Evolutionary conservation across 2,888 invertebrate species (phyloP).

Genomic region (Ptilodon capucinus): DNA sequence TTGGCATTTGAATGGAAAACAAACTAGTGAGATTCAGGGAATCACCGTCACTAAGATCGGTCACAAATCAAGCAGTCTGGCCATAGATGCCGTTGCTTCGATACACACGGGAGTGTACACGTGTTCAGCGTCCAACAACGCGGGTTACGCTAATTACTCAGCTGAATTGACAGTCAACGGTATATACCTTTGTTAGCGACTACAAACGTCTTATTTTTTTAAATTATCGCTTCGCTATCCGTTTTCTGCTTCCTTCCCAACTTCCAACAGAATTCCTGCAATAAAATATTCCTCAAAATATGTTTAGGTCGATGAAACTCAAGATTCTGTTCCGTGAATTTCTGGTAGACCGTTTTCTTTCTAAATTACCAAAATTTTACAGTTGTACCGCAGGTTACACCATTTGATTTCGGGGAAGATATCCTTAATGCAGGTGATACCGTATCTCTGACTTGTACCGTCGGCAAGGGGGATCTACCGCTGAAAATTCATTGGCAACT

Average conservation of each 20-base stretch:
- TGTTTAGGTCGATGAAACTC: background rate
- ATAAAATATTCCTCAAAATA: background rate
- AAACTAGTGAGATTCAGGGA: conserved; percentile 78
- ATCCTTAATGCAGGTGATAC: conserved; percentile 88
- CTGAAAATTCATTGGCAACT: conserved; percentile 87
- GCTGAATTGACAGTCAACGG: conserved; percentile 88
- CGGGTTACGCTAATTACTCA: conserved; percentile 85
- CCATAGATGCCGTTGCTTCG: conserved; percentile 88
- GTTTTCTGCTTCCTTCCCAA: conserved; percentile 8
- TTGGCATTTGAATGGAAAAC: conserved; percentile 88
- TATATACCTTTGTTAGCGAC: conserved; percentile 51
- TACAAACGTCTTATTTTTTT: conserved; percentile 10
- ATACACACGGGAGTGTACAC: conserved; percentile 89
- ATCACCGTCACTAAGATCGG: conserved; percentile 83
- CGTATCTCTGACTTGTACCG: conserved; percentile 86
- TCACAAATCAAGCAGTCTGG: conserved; percentile 86
- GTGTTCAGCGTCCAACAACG: conserved; percentile 86
- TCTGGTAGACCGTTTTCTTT: too few species aligned
- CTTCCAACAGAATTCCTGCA: conserved; percentile 2
- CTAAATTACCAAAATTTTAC: conserved; percentile 30
- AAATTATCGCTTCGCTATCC: conserved; percentile 20
- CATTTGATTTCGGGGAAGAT: conserved; percentile 90
- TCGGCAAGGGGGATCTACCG: conserved; percentile 88
- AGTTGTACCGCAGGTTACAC: conserved; percentile 91
- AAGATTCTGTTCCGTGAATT: background rate